phyloP scores from a whole-genome alignment of 2,797 vertebrate species.

The Emydoidea blandingii region DNA sequence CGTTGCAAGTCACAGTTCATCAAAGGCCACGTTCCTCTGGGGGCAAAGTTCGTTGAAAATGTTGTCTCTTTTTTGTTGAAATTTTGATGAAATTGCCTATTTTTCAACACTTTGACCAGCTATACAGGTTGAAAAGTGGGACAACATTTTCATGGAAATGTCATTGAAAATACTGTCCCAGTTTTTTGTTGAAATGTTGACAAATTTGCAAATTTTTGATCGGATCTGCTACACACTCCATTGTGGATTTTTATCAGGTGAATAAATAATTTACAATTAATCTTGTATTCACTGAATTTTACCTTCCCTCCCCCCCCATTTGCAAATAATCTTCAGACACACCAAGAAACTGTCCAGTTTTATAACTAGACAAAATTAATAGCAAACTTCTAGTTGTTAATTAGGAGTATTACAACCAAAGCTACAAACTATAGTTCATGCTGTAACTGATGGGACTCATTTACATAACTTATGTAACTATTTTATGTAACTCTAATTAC shows the following conservation, averaged over 20 bases:
- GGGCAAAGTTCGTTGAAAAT: background rate
- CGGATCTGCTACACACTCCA: background rate
- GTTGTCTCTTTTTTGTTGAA: background rate
- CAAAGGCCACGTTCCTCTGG: background rate
- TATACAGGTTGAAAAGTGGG: background rate
- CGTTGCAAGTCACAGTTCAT: background rate
- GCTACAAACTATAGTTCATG: background rate
- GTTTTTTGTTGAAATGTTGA: background rate
- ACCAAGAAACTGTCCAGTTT: background rate
- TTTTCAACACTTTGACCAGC: background rate
- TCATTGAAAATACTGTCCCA: background rate
- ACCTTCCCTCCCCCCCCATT: background rate
- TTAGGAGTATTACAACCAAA: background rate
- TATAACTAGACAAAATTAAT: background rate
- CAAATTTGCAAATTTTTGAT: background rate
- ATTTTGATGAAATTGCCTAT: background rate
- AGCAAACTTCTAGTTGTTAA: background rate
- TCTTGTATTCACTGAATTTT: background rate
- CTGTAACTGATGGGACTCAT: background rate
- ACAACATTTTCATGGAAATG: background rate
- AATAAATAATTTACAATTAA: background rate
- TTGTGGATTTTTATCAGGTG: background rate
- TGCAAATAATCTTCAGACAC: background rate
- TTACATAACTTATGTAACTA: background rate
- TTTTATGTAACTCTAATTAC: background rate